A percentile compares a stretch with the other conserved stretches of the same genome.
Conservation (phyloP, 2,113 vertebrate genomes). For the Danionella cerebrum region DNA sequence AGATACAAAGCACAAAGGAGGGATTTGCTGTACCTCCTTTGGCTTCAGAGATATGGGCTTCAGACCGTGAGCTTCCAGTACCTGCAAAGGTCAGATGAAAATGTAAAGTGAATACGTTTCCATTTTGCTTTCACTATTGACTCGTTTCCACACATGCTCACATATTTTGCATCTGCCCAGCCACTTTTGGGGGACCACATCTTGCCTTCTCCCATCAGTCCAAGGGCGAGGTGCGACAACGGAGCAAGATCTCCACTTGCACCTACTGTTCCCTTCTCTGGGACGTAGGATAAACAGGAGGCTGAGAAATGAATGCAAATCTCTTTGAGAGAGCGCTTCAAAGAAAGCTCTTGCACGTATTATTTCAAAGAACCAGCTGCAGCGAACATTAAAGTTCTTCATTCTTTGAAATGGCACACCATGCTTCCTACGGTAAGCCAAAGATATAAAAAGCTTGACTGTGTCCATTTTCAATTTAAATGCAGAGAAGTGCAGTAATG, state of each 20-base stretch:
- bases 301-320: slow-evolving; percentile 53
- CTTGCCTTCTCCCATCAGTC: slow-evolving; percentile 94
- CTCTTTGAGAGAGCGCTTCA: neutral
- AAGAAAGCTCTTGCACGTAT: neutral
- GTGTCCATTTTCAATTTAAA: neutral
- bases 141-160: slow-evolving; percentile 55
- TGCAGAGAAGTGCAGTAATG: neutral
- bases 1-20: slow-evolving; percentile 11
- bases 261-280: slow-evolving; percentile 95
- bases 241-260: slow-evolving; percentile 96
- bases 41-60: slow-evolving; percentile 86
- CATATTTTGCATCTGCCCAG: slow-evolving; percentile 98
- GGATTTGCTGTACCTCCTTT: slow-evolving; percentile 80
- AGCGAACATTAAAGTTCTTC: neutral
- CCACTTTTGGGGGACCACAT: slow-evolving; percentile 99
- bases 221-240: slow-evolving; percentile 89
- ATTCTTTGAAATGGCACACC: neutral
- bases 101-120: slow-evolving; percentile 12
- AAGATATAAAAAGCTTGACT: neutral
- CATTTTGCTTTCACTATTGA: neutral
- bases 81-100: slow-evolving; percentile 63
- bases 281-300: slow-evolving; percentile 91
- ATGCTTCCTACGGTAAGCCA: neutral
- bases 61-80: slow-evolving; percentile 89
- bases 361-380: neutral